Percentiles rank a stretch among this genome's conserved stretches.
These are phyloP conservation scores for Ceriagrion tenellum DNA, from an alignment of 2,888 invertebrate genomes.

Conservation along the genomic window DNA sequence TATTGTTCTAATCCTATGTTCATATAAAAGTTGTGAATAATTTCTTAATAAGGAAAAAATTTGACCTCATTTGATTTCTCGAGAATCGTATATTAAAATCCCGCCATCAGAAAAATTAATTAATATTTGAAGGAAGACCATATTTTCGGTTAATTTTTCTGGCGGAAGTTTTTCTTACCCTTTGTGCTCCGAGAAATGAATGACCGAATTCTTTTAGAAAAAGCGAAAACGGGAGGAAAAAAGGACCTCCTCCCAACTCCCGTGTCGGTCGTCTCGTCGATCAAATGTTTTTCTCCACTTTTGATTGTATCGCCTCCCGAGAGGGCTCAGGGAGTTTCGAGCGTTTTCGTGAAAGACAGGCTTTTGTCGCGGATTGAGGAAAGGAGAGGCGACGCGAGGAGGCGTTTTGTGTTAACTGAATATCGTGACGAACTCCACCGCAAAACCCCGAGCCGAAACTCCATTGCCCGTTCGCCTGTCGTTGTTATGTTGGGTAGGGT, in stretches of 20 bases:
- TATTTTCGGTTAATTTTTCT: too few relatives aligned
- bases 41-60: too few relatives aligned
- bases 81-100: too few relatives aligned
- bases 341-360: not conserved
- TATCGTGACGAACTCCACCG: conserved; percentile 3
- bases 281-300: not conserved
- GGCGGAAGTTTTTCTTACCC: too few relatives aligned
- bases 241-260: not conserved
- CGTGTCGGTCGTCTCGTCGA: not conserved
- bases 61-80: too few relatives aligned
- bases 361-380: not conserved
- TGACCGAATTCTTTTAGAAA: too few relatives aligned
- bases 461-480: not conserved
- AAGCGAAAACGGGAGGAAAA: not conserved
- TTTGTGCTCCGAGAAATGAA: not conserved
- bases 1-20: too few relatives aligned
- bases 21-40: too few relatives aligned
- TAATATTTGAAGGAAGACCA: too few relatives aligned
- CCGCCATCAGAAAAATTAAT: too few relatives aligned
- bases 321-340: not conserved
- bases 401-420: not conserved
- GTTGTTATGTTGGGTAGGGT: conserved; percentile 21
- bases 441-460: not conserved
- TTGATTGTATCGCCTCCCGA: not conserved
- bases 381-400: not conserved